phyloP scores from a whole-genome alignment of 2,113 vertebrate species.

The Camelus bactrianus region DNA sequence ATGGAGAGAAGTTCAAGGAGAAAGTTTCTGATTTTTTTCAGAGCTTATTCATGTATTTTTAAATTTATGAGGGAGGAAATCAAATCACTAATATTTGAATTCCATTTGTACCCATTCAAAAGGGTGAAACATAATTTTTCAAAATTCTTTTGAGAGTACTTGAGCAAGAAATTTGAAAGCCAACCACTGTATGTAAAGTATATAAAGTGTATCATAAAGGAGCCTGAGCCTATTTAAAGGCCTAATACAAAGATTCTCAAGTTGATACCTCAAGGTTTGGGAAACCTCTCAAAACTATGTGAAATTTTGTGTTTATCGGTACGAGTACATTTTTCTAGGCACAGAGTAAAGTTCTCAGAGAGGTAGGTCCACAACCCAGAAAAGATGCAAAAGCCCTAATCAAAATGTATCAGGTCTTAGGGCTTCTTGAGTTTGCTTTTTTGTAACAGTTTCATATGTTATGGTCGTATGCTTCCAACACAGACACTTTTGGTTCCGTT shows the following conservation, averaged over 20 bases:
- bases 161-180: background rate
- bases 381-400: background rate
- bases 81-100: slow-evolving; percentile 1
- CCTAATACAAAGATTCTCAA: background rate
- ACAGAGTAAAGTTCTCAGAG: background rate
- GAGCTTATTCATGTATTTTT: background rate
- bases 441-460: background rate
- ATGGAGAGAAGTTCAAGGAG: slow-evolving; percentile 21
- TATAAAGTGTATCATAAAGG: background rate
- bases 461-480: background rate
- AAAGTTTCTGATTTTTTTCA: slow-evolving; percentile 3
- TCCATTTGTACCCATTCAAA: background rate
- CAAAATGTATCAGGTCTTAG: background rate
- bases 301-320: background rate
- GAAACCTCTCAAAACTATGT: background rate
- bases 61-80: slow-evolving; percentile 47
- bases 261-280: background rate
- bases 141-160: slow-evolving; percentile 28
- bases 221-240: background rate
- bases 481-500: slow-evolving; percentile 33
- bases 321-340: background rate
- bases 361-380: background rate
- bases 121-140: slow-evolving; percentile 15
- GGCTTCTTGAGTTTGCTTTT: slow-evolving; percentile 26
- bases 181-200: background rate